These are phyloP conservation scores for Sclerurus mexicanus DNA, from an alignment of 2,113 vertebrate species.

Conservation along the genomic window DNA sequence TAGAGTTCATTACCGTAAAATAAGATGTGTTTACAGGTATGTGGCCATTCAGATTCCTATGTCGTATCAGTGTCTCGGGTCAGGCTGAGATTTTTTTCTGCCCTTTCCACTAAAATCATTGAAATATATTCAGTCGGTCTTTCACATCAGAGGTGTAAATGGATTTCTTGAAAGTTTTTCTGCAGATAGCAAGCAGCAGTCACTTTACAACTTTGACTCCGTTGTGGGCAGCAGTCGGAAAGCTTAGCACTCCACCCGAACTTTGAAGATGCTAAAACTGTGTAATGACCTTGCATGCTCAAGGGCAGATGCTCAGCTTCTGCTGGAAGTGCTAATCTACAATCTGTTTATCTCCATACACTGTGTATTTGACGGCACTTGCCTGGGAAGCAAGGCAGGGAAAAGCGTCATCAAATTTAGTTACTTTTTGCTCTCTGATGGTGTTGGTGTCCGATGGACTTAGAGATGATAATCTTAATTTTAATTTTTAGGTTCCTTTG, in stretches of 20 bases:
- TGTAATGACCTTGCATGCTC: slow-evolving; percentile 70
- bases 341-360: slow-evolving; percentile 43
- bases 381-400: slow-evolving; percentile 22
- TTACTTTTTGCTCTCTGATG: not conserved
- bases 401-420: not conserved
- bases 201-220: slow-evolving; percentile 72
- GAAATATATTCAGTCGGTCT: slow-evolving; percentile 70
- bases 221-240: slow-evolving; percentile 53
- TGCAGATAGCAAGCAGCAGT: slow-evolving; percentile 55
- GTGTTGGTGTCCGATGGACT: not conserved
- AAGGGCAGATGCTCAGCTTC: slow-evolving; percentile 48
- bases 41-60: not conserved
- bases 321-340: slow-evolving; percentile 48
- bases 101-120: slow-evolving; percentile 58
- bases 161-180: slow-evolving; percentile 78
- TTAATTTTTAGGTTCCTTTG: slow-evolving; percentile 24
- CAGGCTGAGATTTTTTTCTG: slow-evolving; percentile 28
- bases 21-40: slow-evolving; percentile 71
- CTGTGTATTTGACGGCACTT: slow-evolving; percentile 28
- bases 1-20: not conserved
- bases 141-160: slow-evolving; percentile 80
- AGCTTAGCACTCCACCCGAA: slow-evolving; percentile 53
- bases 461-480: not conserved
- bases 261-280: slow-evolving; percentile 62
- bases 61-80: slow-evolving; percentile 48